phyloP scores from a whole-genome alignment of 1,140 invertebrate genomes.

The Drosophila sulfurigaster region DNA sequence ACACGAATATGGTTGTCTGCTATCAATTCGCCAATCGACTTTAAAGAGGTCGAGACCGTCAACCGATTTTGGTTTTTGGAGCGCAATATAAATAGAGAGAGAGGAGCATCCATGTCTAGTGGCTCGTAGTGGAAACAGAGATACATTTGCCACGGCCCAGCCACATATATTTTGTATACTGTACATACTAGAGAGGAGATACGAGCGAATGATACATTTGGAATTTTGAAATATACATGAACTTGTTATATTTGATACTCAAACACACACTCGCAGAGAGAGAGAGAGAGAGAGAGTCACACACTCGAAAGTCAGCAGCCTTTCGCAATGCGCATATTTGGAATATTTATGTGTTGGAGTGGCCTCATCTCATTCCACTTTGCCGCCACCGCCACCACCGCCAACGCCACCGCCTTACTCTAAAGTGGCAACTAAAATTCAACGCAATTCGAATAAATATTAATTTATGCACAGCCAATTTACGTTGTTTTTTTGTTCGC shows the following conservation, averaged over 20 bases:
- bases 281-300: not conserved
- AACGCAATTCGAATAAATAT: conserved; percentile 72
- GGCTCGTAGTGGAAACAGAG: not conserved
- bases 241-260: conserved; percentile 28
- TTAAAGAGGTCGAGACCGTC: conserved; percentile 12
- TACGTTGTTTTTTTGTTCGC: conserved; percentile 16
- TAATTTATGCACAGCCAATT: conserved; percentile 76
- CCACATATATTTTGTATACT: too few relatives aligned
- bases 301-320: conserved; percentile 5
- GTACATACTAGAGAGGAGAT: not conserved
- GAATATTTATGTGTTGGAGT: conserved; percentile 40
- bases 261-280: not conserved
- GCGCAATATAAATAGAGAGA: not conserved
- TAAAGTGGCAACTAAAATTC: conserved; percentile 44
- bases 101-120: not conserved
- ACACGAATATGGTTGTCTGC: not conserved
- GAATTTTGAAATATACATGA: conserved; percentile 33
- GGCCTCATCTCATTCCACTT: conserved; percentile 3
- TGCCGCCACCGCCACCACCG: not conserved
- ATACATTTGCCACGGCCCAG: conserved; percentile 14
- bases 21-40: conserved; percentile 1
- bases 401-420: not conserved
- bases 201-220: conserved; percentile 21
- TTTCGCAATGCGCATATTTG: conserved; percentile 31
- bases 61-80: conserved; percentile 6